These are phyloP conservation scores for Coryphaenoides rupestris DNA, from an alignment of 2,113 vertebrate genomes.

Conservation along the genomic window DNA sequence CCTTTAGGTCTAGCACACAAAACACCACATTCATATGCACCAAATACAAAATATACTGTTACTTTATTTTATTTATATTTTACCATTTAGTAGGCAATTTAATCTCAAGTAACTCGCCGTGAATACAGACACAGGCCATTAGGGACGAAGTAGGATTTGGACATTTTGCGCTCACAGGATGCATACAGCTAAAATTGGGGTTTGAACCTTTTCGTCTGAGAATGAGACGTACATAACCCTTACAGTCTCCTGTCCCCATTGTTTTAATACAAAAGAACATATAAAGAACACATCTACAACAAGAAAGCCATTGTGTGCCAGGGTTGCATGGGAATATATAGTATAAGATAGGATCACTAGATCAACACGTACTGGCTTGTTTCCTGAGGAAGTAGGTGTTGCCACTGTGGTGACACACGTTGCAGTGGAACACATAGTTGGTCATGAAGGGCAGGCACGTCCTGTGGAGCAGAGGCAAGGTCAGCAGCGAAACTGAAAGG, in stretches of 20 bases:
- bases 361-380: slow-evolving; percentile 89
- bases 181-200: too few species aligned
- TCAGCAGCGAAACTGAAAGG: background rate
- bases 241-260: too few species aligned
- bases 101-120: background rate
- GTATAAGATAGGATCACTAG: too few species aligned
- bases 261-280: too few species aligned
- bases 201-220: too few species aligned
- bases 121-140: too few species aligned
- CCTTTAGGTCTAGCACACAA: slow-evolving; percentile 72
- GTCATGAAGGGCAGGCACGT: slow-evolving; percentile 96
- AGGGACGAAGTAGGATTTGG: too few species aligned
- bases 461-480: slow-evolving; percentile 54
- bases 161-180: too few species aligned
- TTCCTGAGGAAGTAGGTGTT: slow-evolving; percentile 97
- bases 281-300: too few species aligned
- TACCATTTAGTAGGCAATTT: background rate
- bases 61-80: background rate
- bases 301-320: too few species aligned
- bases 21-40: background rate
- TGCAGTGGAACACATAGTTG: slow-evolving; percentile 98
- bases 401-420: slow-evolving; percentile 95
- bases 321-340: too few species aligned
- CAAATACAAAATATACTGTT: background rate
- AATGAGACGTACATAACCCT: too few species aligned